Evolutionary conservation across 2,888 invertebrate genomes (phyloP).

Genomic region (Melipona bicolor): DNA sequence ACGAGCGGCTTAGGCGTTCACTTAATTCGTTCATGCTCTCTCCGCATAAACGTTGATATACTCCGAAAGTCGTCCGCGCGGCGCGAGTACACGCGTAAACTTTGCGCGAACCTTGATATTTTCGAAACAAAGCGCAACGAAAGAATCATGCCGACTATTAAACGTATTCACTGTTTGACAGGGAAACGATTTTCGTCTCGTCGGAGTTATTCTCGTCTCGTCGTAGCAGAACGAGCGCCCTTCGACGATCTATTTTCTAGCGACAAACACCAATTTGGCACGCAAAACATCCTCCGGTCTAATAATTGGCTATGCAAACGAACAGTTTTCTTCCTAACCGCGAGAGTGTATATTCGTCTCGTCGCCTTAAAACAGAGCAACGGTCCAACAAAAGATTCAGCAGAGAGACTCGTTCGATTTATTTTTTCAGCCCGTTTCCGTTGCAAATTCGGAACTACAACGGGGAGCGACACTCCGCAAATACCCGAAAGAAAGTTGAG

Average conservation of each 20-base stretch:
- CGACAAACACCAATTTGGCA: background rate
- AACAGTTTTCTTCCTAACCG: background rate
- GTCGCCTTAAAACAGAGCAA: background rate
- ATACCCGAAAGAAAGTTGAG: constrained; percentile 51
- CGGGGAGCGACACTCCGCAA: constrained; percentile 5
- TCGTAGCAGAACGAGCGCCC: no score
- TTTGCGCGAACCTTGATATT: background rate
- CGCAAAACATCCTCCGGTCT: background rate
- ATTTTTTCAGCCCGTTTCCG: constrained; percentile 9
- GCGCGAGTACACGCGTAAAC: background rate
- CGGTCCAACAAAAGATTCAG: background rate
- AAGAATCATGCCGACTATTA: background rate
- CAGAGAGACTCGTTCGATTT: background rate
- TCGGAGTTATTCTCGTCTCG: no score
- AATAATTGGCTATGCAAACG: background rate
- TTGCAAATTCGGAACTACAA: constrained; percentile 14
- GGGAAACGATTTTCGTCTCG: background rate
- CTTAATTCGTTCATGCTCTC: constrained; percentile 51
- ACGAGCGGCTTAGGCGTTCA: constrained; percentile 26
- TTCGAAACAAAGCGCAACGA: background rate
- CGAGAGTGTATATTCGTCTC: background rate
- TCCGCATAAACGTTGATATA: constrained; percentile 10
- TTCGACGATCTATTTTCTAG: no score
- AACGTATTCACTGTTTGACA: background rate
- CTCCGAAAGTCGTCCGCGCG: constrained; percentile 10